Evolutionary conservation across 2,797 vertebrate genomes (phyloP).

Genomic region (Trematomus bernacchii): DNA sequence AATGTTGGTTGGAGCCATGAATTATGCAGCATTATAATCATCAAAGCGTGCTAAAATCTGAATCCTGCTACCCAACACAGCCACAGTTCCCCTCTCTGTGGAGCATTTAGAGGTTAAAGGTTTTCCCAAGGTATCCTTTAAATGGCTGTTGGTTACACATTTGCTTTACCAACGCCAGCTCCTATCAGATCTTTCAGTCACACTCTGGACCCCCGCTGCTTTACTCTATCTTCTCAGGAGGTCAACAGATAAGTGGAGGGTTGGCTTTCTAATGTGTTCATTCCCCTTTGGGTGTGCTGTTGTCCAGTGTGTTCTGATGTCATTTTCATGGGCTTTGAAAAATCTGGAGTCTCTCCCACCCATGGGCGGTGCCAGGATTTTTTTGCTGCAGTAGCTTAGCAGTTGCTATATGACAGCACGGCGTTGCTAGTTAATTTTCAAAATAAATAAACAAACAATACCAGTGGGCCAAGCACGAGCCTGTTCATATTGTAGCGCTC

Average conservation of each 20-base stretch:
- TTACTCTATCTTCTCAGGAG: conserved; percentile 19
- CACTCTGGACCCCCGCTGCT: conserved; percentile 4
- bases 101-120: neutral
- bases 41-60: neutral
- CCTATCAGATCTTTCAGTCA: conserved; percentile 10
- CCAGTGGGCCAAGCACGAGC: too few species aligned
- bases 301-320: neutral
- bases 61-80: neutral
- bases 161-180: conserved; percentile 23
- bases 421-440: too few species aligned
- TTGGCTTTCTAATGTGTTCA: conserved; percentile 22
- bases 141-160: conserved; percentile 17
- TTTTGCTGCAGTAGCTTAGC: too few species aligned
- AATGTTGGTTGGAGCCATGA: neutral
- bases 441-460: too few species aligned
- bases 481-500: too few species aligned
- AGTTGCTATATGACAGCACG: too few species aligned
- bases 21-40: conserved; percentile 5
- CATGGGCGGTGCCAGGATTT: too few species aligned
- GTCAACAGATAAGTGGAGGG: conserved; percentile 25
- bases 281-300: conserved; percentile 23
- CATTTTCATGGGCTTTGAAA: conserved; percentile 22
- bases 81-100: neutral
- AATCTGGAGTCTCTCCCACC: neutral
- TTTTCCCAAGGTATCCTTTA: conserved; percentile 3